phyloP scores from a whole-genome alignment of 1,140 invertebrate genomes.

The Zaprionus inermis region DNA sequence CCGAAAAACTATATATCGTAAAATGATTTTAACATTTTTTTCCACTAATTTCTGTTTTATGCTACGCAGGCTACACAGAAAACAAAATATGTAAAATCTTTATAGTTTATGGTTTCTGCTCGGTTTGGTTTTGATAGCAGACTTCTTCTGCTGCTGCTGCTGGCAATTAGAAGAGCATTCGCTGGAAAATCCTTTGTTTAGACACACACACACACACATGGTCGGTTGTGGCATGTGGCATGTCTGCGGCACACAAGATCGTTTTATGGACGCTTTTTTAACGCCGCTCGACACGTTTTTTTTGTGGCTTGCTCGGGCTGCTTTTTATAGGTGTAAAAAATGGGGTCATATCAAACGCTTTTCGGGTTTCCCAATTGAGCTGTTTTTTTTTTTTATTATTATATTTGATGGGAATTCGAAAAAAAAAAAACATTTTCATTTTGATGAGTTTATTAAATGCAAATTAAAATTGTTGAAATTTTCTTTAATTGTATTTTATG shows the following conservation, averaged over 20 bases:
- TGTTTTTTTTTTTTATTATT: conserved; percentile 19
- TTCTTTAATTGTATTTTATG: conserved; percentile 75
- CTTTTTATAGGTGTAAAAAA: conserved; percentile 80
- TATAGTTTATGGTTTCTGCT: conserved; percentile 64
- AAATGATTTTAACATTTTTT: conserved; percentile 70
- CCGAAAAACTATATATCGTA: conserved; percentile 47
- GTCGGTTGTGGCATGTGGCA: conserved; percentile 25
- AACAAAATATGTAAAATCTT: conserved; percentile 59
- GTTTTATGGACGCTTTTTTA: conserved; percentile 35
- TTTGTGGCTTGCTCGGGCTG: conserved; percentile 12
- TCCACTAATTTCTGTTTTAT: conserved; percentile 74
- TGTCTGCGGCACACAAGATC: conserved; percentile 39
- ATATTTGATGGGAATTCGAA: conserved; percentile 50
- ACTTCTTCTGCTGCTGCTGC: conserved; percentile 4
- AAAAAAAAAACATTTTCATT: conserved; percentile 42
- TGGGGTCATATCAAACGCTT: conserved; percentile 70
- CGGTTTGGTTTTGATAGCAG: conserved; percentile 55
- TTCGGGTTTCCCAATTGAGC: conserved; percentile 56
- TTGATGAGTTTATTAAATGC: conserved; percentile 80
- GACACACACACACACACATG: conserved; percentile 62
- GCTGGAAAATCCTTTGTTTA: conserved; percentile 74
- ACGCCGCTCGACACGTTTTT: conserved; percentile 38
- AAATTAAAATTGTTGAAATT: conserved; percentile 78
- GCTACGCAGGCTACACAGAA: conserved; percentile 17
- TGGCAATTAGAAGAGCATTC: conserved; percentile 62